Base-by-base conservation (phyloP, 2,888 invertebrate species). In the Venusia cambrica region DNA sequence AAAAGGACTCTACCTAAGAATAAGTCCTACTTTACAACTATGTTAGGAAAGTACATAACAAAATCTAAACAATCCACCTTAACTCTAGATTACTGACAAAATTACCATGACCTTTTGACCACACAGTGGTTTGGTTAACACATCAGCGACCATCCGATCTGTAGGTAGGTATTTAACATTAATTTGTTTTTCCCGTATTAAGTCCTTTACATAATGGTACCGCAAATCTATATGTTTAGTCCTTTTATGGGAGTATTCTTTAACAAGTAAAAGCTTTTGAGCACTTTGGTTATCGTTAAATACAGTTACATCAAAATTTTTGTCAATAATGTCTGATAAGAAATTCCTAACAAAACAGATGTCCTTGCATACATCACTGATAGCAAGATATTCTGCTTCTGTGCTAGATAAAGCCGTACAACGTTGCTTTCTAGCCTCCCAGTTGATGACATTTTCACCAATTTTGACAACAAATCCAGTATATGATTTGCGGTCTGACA, bases 171-270 rank as follows among this genome's bases (percentile, higher is more conserved):
- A 29, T 5, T 9, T 14, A 3, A 29, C 18, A 15, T 2, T 2
- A 4, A 29, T 8, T 2, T 5, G 5, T 10, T 10, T 9, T n/a
- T 20, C n/a, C n/a, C 6, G 8, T 2, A 29, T 9, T n/a, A 20
- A 6, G 6, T 21, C 10, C 4, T 29, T 29, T 8, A 29, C 10
- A 29, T 5, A 29, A 20, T n/a, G n/a, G n/a, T n/a, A n/a, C n/a
- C n/a, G n/a, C n/a, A n/a, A n/a, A n/a, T n/a, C n/a, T n/a, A n/a
- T 29, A 10, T 29, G 29, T 13, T 29, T 29, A 2, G 29, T 29
- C 7, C 20, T 11, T 9, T 21, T 29, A 14, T 21, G 21, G 15
- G 12, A 25, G 9, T 25, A 15, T 15, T 25, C 25, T 5, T 25
- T 25, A 8, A 12, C 15, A 15, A 15, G 9, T n/a, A 29, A 29